A percentile compares a stretch with the other conserved stretches of the same genome.
phyloP scores from a whole-genome alignment of 2,113 vertebrate species.

The Aphelocoma coerulescens region DNA sequence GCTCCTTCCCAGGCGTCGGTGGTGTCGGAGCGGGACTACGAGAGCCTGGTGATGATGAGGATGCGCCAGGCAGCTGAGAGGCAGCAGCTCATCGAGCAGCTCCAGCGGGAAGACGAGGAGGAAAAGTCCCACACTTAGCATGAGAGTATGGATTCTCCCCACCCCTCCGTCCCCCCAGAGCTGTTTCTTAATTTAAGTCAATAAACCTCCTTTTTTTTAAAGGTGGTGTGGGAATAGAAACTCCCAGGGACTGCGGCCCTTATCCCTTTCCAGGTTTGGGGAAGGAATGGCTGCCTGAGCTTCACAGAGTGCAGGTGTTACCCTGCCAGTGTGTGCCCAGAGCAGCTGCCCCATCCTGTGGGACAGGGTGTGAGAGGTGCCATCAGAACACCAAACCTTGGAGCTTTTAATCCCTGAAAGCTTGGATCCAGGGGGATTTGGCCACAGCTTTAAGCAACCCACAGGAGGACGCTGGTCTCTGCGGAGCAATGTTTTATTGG shows the following conservation, averaged over 20 bases:
- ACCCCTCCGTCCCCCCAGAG: background rate
- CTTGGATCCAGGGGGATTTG: background rate
- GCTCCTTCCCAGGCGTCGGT: slow-evolving; percentile 71
- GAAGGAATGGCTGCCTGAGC: background rate
- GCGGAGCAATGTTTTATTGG: slow-evolving; percentile 21
- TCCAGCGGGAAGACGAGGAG: slow-evolving; percentile 84
- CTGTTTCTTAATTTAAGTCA: slow-evolving; percentile 47
- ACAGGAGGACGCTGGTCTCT: background rate
- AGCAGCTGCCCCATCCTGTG: background rate
- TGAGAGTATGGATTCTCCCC: background rate
- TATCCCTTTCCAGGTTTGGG: background rate
- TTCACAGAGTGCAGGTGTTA: background rate
- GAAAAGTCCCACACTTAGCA: slow-evolving; percentile 71
- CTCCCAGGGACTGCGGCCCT: background rate
- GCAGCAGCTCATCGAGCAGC: slow-evolving; percentile 87
- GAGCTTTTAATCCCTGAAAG: background rate
- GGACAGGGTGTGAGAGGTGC: background rate
- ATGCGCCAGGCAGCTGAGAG: slow-evolving; percentile 94
- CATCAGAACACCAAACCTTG: background rate
- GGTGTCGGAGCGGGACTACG: slow-evolving; percentile 86
- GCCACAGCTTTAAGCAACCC: background rate
- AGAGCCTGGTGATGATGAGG: slow-evolving; percentile 96
- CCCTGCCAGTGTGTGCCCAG: background rate
- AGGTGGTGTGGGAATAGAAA: background rate
- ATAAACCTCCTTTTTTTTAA: slow-evolving; percentile 62